Conservation (phyloP, 1,140 invertebrate genomes). For the Reticulitermes speratus region DNA sequence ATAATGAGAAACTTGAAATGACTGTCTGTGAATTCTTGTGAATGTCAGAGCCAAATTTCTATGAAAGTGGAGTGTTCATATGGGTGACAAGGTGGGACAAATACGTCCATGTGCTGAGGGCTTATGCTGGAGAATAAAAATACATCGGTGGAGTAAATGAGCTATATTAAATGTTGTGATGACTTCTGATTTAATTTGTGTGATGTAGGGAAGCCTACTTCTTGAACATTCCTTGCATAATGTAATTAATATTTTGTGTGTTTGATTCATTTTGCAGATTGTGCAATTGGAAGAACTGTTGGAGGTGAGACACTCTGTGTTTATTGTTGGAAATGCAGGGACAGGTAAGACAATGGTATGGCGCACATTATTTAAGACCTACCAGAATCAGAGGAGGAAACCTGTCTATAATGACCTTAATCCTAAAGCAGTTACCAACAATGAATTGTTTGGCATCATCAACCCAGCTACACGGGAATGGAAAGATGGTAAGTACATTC, state of each 20-base stretch:
- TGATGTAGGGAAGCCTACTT: too few species aligned
- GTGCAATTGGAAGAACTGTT: slow-evolving; percentile 91
- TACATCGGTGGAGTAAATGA: too few species aligned
- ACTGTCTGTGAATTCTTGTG: too few species aligned
- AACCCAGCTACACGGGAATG: slow-evolving; percentile 94
- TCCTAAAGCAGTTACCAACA: slow-evolving; percentile 94
- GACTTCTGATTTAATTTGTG: too few species aligned
- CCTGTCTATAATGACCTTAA: slow-evolving; percentile 88
- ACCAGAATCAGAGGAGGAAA: slow-evolving; percentile 73
- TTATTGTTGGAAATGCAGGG: slow-evolving; percentile 89
- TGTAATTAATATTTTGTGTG: not conserved
- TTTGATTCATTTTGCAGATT: slow-evolving; percentile 54
- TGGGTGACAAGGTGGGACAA: too few species aligned
- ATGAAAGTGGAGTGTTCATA: too few species aligned
- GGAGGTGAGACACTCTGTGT: slow-evolving; percentile 92
- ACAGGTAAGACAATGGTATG: slow-evolving; percentile 92
- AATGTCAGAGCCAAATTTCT: too few species aligned
- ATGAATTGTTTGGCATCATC: slow-evolving; percentile 94
- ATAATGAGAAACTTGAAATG: too few species aligned
- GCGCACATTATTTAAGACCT: slow-evolving; percentile 85
- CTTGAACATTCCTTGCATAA: too few species aligned
- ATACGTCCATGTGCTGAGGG: too few species aligned
- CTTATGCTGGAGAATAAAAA: too few species aligned
- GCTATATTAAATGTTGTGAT: too few species aligned
- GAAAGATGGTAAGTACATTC: slow-evolving; percentile 77